Conservation (phyloP, 2,888 invertebrate species). For the Drosophila pegasa region DNA sequence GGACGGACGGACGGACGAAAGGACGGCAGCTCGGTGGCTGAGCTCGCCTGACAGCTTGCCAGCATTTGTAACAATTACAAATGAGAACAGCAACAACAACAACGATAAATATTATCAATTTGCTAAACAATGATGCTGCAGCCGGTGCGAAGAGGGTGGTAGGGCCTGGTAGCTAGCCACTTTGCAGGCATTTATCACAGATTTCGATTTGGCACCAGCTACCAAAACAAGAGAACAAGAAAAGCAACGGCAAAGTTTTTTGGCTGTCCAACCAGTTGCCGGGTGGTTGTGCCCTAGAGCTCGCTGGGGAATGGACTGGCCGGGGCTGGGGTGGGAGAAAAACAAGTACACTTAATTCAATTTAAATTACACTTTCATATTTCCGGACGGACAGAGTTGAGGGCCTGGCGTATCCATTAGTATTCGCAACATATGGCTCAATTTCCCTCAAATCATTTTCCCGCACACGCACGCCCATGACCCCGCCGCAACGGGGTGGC, state of each 20-base stretch:
- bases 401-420: slow-evolving; percentile 67
- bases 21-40: neutral
- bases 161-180: slow-evolving; percentile 49
- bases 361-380: slow-evolving; percentile 82
- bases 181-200: slow-evolving; percentile 75
- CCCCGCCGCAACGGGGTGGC: slow-evolving; percentile 10
- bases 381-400: slow-evolving; percentile 60
- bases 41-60: slow-evolving; percentile 14
- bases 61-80: slow-evolving; percentile 71
- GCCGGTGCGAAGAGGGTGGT: neutral
- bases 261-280: slow-evolving; percentile 1
- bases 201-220: slow-evolving; percentile 72
- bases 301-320: neutral
- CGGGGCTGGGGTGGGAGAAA: neutral
- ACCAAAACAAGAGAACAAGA: slow-evolving; percentile 22
- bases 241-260: slow-evolving; percentile 23
- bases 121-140: slow-evolving; percentile 48
- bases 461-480: slow-evolving; percentile 27
- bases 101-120: slow-evolving; percentile 68
- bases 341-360: slow-evolving; percentile 81
- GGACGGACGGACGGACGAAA: neutral
- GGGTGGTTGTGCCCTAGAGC: slow-evolving; percentile 11
- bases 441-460: slow-evolving; percentile 79
- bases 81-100: slow-evolving; percentile 42
- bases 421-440: slow-evolving; percentile 83